Evolutionary conservation across 2,113 vertebrate species (phyloP), one percentile per base, ranked within the genome.

Genomic region (Menura novaehollandiae): DNA sequence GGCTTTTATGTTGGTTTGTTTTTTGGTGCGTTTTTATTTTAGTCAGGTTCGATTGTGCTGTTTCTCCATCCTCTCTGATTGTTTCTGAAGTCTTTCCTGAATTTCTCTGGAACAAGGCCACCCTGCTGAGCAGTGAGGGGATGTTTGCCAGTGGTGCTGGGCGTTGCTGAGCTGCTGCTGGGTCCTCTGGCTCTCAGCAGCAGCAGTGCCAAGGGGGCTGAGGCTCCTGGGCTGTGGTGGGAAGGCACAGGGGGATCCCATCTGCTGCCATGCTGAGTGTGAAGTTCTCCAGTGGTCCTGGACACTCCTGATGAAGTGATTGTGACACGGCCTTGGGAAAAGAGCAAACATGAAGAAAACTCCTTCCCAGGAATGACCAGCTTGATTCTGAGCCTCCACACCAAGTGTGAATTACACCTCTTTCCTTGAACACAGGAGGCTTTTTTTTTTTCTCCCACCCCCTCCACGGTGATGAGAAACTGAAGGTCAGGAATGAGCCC

Each of bases 401-500:
- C 46, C 3, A 10, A 76, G 74, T 80, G 60, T 71, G 94, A 97
- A 91, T 94, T 91, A 76, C 55, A n/a, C 47, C 58, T 78, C 83
- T 72, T 82, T 33, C 85, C 81, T 83, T 77, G 77, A 66, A 66
- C 96, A 90, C 88, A 82, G 91, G 91, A 82, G 76, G 58, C 18
- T 51, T 35, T 59, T 59, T 86, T 71, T 75, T n/a, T 30, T 5
- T 2, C 21, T 35, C 56, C 27, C 49, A 41, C 9, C 18, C 16
- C 41, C 21, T 76, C 41, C 17, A 9, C 17, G 47, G 59, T 41
- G 93, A 93, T 92, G 94, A 91, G 89, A 95, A 97, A 63, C 76
- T 26, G 67, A 69, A 96, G 95, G 94, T 89, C 56, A 86, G 96
- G 95, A 96, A 95, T 51, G 85, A 96, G 73, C 21, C 85, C 86